Conservation (phyloP, 2,888 invertebrate genomes). For the Xestia sexstrigata region DNA sequence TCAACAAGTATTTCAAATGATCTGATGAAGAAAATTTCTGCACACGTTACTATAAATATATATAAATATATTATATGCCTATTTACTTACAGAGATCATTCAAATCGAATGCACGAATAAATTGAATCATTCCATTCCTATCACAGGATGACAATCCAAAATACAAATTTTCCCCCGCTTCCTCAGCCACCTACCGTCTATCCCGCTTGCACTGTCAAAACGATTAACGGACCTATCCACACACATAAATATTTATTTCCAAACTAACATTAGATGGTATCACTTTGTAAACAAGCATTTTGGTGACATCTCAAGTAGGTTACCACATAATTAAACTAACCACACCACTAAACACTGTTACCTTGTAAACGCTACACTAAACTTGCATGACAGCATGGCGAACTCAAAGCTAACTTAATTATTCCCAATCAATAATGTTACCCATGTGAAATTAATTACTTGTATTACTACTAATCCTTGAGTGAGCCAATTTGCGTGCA, state of each 20-base stretch:
- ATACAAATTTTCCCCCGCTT: no score
- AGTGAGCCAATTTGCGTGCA: slow-evolving; percentile 12
- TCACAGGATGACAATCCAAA: no score
- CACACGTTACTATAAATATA: no score
- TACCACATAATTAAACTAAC: not conserved
- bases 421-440: slow-evolving; percentile 44
- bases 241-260: not conserved
- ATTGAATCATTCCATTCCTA: no score
- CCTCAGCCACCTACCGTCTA: no score
- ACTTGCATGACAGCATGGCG: not conserved
- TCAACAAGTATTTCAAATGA: no score
- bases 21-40: no score
- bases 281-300: not conserved
- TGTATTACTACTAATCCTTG: slow-evolving; percentile 35
- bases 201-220: not conserved
- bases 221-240: not conserved
- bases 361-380: not conserved
- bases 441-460: slow-evolving; percentile 51
- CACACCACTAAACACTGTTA: not conserved
- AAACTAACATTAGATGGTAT: not conserved
- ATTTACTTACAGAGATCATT: no score
- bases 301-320: not conserved
- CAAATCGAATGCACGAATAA: no score
- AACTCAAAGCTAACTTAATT: slow-evolving; percentile 22
- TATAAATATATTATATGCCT: no score